Evolutionary conservation across 2,888 invertebrate species (phyloP).

Genomic region (Agrotis exclamationis): DNA sequence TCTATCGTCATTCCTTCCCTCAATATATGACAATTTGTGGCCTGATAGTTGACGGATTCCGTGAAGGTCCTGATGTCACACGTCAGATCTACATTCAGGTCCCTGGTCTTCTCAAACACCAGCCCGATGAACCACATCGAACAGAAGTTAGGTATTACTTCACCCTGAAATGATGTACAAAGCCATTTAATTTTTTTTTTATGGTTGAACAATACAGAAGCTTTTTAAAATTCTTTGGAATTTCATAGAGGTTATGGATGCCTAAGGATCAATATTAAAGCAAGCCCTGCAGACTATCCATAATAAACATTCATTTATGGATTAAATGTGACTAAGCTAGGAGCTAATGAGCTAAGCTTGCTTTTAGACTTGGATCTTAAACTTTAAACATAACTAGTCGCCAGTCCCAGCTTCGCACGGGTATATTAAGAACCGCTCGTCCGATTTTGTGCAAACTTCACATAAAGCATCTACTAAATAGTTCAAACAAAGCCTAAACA

Average conservation of each 20-base stretch:
- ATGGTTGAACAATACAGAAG: background rate
- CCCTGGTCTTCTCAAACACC: slow-evolving; percentile 96
- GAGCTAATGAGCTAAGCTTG: too few species aligned
- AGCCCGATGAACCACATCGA: slow-evolving; percentile 99
- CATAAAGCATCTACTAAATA: too few species aligned
- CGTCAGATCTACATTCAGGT: slow-evolving; percentile 98
- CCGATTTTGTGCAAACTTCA: too few species aligned
- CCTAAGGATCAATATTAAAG: too few species aligned
- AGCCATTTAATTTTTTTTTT: background rate
- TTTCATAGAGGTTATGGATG: background rate
- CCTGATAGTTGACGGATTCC: slow-evolving; percentile 95
- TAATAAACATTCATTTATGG: too few species aligned
- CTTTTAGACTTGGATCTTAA: too few species aligned
- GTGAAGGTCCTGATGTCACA: slow-evolving; percentile 98
- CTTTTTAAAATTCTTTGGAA: background rate
- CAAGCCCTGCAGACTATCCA: too few species aligned
- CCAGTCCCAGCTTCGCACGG: too few species aligned
- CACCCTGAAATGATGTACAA: slow-evolving; percentile 76
- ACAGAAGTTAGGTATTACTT: slow-evolving; percentile 91
- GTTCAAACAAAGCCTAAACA: too few species aligned
- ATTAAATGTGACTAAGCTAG: too few species aligned
- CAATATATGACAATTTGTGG: slow-evolving; percentile 93
- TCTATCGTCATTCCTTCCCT: slow-evolving; percentile 94
- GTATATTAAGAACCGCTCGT: too few species aligned
- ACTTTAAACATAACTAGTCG: too few species aligned